phyloP scores from a whole-genome alignment of 2,888 invertebrate genomes.

The Petrolisthes cinctipes region DNA sequence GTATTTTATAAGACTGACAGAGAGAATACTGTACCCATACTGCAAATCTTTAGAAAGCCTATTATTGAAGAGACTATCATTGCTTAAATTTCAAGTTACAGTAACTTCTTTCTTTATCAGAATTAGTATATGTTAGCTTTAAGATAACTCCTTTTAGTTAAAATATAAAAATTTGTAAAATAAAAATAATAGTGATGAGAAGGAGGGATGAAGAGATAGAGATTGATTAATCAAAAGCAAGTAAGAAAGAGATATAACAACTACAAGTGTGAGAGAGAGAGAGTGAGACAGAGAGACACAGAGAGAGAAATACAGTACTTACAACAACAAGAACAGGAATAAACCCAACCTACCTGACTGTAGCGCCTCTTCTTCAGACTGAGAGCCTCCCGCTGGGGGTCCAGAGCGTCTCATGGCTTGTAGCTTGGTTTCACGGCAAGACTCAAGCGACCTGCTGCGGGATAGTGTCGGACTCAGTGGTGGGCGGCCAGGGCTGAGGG shows the following conservation, averaged over 20 bases:
- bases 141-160: conserved; percentile 10
- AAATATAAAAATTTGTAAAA: conserved; percentile 3
- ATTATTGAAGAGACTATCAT: too few relatives aligned
- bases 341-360: conserved; percentile 77
- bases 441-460: conserved; percentile 66
- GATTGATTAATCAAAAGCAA: not conserved
- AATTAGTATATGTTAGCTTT: not conserved
- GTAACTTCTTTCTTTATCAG: too few relatives aligned
- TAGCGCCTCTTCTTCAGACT: conserved; percentile 81
- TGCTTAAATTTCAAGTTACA: too few relatives aligned
- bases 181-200: conserved; percentile 6
- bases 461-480: conserved; percentile 62
- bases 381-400: conserved; percentile 72
- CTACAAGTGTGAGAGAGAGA: not conserved
- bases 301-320: too few relatives aligned
- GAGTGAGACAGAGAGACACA: too few relatives aligned
- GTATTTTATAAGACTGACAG: too few relatives aligned
- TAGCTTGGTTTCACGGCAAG: conserved; percentile 83
- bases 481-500: conserved; percentile 58
- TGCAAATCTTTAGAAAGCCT: too few relatives aligned
- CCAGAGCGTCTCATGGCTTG: conserved; percentile 81
- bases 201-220: not conserved
- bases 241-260: not conserved
- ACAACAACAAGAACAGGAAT: too few relatives aligned
- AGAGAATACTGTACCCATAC: too few relatives aligned